Base-by-base conservation (phyloP, 2,888 invertebrate species). In the Caenorhabditis drosophilae region DNA sequence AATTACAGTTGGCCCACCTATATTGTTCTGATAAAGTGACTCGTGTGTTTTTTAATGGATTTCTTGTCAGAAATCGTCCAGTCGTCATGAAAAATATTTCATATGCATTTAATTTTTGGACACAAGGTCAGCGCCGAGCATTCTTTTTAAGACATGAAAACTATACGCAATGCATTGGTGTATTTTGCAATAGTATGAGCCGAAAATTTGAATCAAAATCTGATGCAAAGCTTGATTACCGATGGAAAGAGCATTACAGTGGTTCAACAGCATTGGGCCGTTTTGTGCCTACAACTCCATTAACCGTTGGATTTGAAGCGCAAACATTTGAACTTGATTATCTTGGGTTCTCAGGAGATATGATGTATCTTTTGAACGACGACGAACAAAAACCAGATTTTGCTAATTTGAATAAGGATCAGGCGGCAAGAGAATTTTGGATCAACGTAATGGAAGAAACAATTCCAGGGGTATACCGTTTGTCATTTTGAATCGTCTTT, bases 391-490 rank as follows among this genome's bases (percentile, higher is more conserved):
- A 53, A 27, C 93, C 96, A 1, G 96, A 97, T 85, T 92, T 93
- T 27, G 89, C 93, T 71, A 93, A 96, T 86, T 88, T 97, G 58
- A 89, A 90, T 63, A 88, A 89, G 78, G 93, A 96, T 84, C 87
- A 88, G 71, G 90, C 91, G 83, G 95, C 94, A 15, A 89, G 89
- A 68, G 86, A 88, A 46, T 96, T 95, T 85, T 97, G 96, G 96
- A 88, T 96, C 45, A 88, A 90, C 68, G 93, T 93, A 84, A 91
- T 96, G 84, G 90, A 92, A 84, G 90, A 85, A 20, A 89, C 92
- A 77, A 90, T 91, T 16, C 89, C 20, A 16, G 22, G 23, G 41
- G 41, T 41, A 11, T 22, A 15, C 12, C 12, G 34, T 34, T 18
- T 49, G 15, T 34, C 7, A 45, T 11, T 25, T 42, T 20, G 52